Evolutionary conservation across 1,140 invertebrate genomes (phyloP).

Genomic region (Calephelis nemesis): DNA sequence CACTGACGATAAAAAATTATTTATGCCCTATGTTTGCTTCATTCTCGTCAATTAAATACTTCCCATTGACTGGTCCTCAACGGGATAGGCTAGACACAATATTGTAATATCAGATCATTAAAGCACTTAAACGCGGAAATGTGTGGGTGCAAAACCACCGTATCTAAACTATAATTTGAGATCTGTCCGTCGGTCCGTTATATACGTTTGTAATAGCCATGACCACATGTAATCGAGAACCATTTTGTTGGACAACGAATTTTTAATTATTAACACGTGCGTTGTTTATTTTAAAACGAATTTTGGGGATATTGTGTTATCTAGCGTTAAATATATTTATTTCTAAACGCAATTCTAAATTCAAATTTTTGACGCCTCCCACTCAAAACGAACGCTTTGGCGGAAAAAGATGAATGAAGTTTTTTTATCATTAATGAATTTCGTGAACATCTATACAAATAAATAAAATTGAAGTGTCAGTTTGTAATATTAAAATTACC

Average conservation of each 20-base stretch:
- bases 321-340: not conserved
- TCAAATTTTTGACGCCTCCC: not conserved
- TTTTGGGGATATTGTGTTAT: not conserved
- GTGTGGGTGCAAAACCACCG: slow-evolving; percentile 76
- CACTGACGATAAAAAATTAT: slow-evolving; percentile 42
- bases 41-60: slow-evolving; percentile 57
- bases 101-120: slow-evolving; percentile 75
- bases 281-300: slow-evolving; percentile 31
- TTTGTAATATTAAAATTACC: too few species aligned
- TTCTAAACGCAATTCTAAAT: not conserved
- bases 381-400: too few species aligned
- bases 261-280: slow-evolving; percentile 74
- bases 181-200: slow-evolving; percentile 66
- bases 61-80: slow-evolving; percentile 55
- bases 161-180: slow-evolving; percentile 76
- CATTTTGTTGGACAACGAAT: slow-evolving; percentile 58
- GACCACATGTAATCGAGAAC: slow-evolving; percentile 58
- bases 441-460: too few species aligned
- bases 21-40: slow-evolving; percentile 43
- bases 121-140: slow-evolving; percentile 68
- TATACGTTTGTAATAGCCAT: slow-evolving; percentile 62
- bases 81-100: slow-evolving; percentile 54
- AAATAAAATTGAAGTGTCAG: too few species aligned
- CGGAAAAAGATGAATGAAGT: too few species aligned
- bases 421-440: too few species aligned